Conservation (phyloP, 2,888 invertebrate genomes). For the Diabrotica balteata region DNA sequence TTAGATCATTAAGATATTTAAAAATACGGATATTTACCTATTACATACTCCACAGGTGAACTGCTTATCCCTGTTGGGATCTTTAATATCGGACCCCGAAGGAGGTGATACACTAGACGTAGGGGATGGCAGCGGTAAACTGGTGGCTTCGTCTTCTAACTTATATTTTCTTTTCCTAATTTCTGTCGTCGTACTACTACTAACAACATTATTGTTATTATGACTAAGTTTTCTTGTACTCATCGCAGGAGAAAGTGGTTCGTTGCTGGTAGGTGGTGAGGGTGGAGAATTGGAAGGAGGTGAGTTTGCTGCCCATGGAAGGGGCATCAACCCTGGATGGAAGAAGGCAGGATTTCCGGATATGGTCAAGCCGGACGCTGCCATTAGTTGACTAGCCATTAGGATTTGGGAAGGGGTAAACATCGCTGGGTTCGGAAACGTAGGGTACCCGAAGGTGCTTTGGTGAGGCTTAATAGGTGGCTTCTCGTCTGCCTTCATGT, state of each 20-base stretch:
- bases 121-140: conserved; percentile 62
- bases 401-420: conserved; percentile 63
- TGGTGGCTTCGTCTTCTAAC: conserved; percentile 45
- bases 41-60: conserved; percentile 90
- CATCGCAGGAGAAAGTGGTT: conserved; percentile 57
- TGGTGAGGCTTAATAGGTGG: conserved; percentile 63
- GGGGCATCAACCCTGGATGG: conserved; percentile 68
- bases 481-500: conserved; percentile 65
- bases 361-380: conserved; percentile 66
- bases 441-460: conserved; percentile 59
- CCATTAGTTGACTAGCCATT: conserved; percentile 63
- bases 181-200: conserved; percentile 55
- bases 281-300: conserved; percentile 59
- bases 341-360: conserved; percentile 68
- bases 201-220: conserved; percentile 60
- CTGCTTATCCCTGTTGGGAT: conserved; percentile 72
- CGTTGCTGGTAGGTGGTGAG: conserved; percentile 60
- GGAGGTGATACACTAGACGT: conserved; percentile 66
- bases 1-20: no score
- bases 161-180: conserved; percentile 49
- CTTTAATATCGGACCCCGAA: conserved; percentile 55
- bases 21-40: conserved; percentile 50
- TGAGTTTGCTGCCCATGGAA: conserved; percentile 63
- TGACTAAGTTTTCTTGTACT: conserved; percentile 55
- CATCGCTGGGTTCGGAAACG: conserved; percentile 59